Conservation (phyloP, 2,888 invertebrate species). For the Eueremaeus valkanovi region DNA sequence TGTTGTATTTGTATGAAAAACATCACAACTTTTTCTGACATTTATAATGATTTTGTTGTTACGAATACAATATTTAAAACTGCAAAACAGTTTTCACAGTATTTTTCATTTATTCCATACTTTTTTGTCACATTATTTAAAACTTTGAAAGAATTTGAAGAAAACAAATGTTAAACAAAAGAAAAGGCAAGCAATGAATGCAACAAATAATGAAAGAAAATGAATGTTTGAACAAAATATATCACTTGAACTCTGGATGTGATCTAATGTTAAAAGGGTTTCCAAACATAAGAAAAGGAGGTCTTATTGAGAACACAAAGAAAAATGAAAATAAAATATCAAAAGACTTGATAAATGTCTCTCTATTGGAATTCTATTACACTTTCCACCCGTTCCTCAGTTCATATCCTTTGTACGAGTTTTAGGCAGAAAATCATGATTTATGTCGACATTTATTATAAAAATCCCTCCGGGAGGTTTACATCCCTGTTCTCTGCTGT, state of each 20-base stretch:
- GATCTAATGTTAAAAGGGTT: neutral
- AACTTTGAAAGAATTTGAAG: neutral
- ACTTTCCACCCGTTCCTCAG: neutral
- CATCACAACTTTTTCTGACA: too few relatives aligned
- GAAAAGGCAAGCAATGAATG: neutral
- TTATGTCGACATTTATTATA: conserved; percentile 33
- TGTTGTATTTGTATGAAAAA: too few relatives aligned
- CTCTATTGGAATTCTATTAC: conserved; percentile 34
- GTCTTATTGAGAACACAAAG: neutral
- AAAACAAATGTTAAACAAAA: neutral
- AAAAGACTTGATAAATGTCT: neutral
- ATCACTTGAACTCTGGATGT: neutral
- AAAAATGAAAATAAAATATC: conserved; percentile 29
- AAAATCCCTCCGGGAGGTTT: conserved; percentile 31
- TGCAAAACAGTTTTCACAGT: too few relatives aligned
- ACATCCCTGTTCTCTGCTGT: neutral
- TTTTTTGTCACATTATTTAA: neutral
- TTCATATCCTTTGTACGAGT: conserved; percentile 20
- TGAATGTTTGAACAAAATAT: neutral
- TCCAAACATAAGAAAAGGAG: neutral
- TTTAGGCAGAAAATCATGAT: conserved; percentile 18
- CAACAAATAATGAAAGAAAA: neutral
- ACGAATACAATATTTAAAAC: too few relatives aligned
- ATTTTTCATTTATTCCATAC: too few relatives aligned
- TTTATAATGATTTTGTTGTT: too few relatives aligned